Conservation (phyloP, 2,888 invertebrate species). For the Noctuana brunneofusca region DNA sequence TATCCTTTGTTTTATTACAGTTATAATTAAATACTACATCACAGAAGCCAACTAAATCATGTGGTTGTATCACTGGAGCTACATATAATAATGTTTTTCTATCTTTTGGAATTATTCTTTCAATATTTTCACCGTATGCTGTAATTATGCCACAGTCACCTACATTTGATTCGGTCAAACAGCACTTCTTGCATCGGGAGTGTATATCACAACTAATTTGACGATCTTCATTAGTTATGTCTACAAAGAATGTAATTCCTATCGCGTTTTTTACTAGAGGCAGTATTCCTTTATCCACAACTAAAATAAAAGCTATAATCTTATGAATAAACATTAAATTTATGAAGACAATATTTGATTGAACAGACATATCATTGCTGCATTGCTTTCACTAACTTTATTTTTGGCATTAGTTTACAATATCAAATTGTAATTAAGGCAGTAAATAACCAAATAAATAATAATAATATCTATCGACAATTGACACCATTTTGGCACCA, state of each 20-base stretch:
- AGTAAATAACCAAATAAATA: too few relatives aligned
- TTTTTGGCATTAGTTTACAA: conserved; percentile 5
- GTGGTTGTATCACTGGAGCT: conserved; percentile 56
- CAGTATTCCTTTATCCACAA: conserved; percentile 62
- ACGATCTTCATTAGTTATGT: conserved; percentile 56
- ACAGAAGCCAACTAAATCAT: conserved; percentile 63
- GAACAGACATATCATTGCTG: conserved; percentile 39
- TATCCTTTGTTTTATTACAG: conserved; percentile 45
- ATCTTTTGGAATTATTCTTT: conserved; percentile 50
- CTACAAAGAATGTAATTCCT: conserved; percentile 63
- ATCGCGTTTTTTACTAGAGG: conserved; percentile 57
- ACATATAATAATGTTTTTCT: conserved; percentile 54
- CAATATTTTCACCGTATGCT: conserved; percentile 45
- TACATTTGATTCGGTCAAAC: conserved; percentile 48
- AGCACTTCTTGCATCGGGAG: conserved; percentile 54
- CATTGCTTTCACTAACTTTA: neutral
- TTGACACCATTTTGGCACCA: conserved; percentile 7
- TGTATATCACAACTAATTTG: conserved; percentile 47
- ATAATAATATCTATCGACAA: too few relatives aligned
- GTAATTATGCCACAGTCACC: conserved; percentile 52
- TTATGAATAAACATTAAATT: conserved; percentile 43
- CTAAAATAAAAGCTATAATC: conserved; percentile 45
- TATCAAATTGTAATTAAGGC: too few relatives aligned
- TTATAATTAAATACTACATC: conserved; percentile 50
- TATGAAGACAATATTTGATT: conserved; percentile 40